These are phyloP conservation scores for Aldrovandia affinis DNA, from an alignment of 2,797 vertebrate genomes.

Conservation along the genomic window DNA sequence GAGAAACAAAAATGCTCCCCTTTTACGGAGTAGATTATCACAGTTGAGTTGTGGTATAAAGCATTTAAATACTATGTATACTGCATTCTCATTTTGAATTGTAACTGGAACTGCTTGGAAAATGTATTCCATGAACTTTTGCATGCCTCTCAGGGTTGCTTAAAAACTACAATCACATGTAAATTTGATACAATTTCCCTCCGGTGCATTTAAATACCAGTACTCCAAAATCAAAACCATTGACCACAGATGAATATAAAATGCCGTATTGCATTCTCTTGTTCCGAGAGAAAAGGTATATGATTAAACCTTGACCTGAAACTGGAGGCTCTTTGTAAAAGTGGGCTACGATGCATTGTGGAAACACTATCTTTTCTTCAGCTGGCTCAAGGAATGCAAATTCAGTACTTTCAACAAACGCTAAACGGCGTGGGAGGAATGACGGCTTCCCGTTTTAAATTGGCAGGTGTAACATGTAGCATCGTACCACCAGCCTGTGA, in stretches of 20 bases:
- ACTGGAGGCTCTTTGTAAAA: no score
- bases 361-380: neutral
- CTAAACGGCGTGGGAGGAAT: neutral
- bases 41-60: neutral
- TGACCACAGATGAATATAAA: no score
- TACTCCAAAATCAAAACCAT: no score
- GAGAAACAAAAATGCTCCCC: neutral
- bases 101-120: neutral
- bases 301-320: neutral
- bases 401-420: neutral
- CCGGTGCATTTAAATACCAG: no score
- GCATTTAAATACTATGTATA: neutral
- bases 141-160: neutral
- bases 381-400: neutral
- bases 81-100: neutral
- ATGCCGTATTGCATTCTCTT: no score
- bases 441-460: neutral
- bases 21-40: neutral
- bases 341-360: neutral
- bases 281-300: no score
- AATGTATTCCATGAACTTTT: neutral
- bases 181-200: no score
- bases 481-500: constrained; percentile 59
- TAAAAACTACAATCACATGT: neutral
- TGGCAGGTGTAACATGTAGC: neutral